Percentiles rank a stretch among this genome's conserved stretches.
phyloP scores from a whole-genome alignment of 2,888 invertebrate genomes.

The Rotaria macrura region DNA sequence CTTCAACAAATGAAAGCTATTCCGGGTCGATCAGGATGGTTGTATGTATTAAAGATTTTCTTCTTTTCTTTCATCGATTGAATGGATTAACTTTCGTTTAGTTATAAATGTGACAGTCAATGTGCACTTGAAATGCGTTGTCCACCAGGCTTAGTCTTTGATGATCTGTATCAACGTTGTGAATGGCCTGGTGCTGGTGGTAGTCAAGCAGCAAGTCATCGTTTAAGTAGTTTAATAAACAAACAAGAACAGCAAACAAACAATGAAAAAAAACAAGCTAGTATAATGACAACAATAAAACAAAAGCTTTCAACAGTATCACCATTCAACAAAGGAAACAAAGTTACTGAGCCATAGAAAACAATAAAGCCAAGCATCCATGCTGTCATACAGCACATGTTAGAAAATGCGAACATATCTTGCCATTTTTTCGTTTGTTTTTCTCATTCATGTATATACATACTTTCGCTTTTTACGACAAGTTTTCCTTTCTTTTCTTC shows the following conservation, averaged over 20 bases:
- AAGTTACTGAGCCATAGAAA: not conserved
- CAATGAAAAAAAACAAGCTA: not conserved
- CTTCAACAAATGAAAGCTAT: conserved; percentile 31
- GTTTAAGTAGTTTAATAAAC: not conserved
- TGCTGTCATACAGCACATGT: not conserved
- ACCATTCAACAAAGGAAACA: not conserved
- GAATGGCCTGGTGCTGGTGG: conserved; percentile 22
- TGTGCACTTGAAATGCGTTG: conserved; percentile 32
- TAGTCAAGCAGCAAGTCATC: not conserved
- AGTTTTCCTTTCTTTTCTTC: not conserved
- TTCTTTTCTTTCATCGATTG: not conserved
- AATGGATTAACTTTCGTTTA: not conserved
- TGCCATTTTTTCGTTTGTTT: not conserved
- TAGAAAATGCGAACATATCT: not conserved
- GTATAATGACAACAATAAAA: not conserved
- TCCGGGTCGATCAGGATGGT: conserved; percentile 24
- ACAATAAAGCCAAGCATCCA: not conserved
- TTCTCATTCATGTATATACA: not conserved
- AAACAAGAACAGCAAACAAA: not conserved
- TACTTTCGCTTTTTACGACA: not conserved
- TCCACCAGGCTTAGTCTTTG: conserved; percentile 32
- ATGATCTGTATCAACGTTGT: conserved; percentile 32
- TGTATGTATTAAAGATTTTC: not conserved
- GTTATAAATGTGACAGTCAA: conserved; percentile 34
- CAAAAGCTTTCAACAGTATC: not conserved